These are phyloP conservation scores for Monopis laevigella DNA, from an alignment of 2,888 invertebrate species.

Conservation along the genomic window DNA sequence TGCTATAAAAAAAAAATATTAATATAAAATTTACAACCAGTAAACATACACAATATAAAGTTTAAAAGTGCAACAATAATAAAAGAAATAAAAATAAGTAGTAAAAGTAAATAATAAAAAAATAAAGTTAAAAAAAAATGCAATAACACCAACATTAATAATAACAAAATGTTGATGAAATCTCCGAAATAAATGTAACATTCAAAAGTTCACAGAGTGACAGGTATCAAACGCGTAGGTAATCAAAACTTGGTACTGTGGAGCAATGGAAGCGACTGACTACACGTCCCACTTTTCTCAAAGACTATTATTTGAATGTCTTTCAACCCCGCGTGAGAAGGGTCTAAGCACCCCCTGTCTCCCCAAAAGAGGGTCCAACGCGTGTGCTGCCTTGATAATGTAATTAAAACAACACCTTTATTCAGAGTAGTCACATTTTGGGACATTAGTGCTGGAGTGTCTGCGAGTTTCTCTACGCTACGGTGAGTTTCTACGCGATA, in stretches of 20 bases:
- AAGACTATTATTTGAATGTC: slow-evolving; percentile 65
- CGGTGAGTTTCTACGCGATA: slow-evolving; percentile 1
- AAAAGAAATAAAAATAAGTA: too few relatives aligned
- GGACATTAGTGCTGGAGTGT: slow-evolving; percentile 8
- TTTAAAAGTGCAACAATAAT: too few relatives aligned
- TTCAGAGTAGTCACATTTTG: slow-evolving; percentile 32
- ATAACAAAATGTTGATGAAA: neutral
- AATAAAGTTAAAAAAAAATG: too few relatives aligned
- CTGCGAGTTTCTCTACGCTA: slow-evolving; percentile 6
- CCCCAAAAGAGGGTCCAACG: slow-evolving; percentile 22
- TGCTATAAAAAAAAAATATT: too few relatives aligned
- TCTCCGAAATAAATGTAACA: neutral
- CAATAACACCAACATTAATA: too few relatives aligned
- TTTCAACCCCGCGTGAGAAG: slow-evolving; percentile 59
- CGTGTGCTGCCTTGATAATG: slow-evolving; percentile 63
- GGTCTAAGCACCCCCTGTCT: slow-evolving; percentile 37
- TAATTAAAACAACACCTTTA: slow-evolving; percentile 69
- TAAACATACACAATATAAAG: too few relatives aligned
- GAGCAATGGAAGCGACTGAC: slow-evolving; percentile 13
- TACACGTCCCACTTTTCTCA: slow-evolving; percentile 45
- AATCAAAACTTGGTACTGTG: slow-evolving; percentile 9
- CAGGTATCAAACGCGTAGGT: slow-evolving; percentile 9
- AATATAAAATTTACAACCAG: too few relatives aligned
- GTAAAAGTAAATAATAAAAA: too few relatives aligned
- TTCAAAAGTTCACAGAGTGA: neutral